Base-by-base conservation (phyloP, 2,113 vertebrate species). In the Tyto alba region DNA sequence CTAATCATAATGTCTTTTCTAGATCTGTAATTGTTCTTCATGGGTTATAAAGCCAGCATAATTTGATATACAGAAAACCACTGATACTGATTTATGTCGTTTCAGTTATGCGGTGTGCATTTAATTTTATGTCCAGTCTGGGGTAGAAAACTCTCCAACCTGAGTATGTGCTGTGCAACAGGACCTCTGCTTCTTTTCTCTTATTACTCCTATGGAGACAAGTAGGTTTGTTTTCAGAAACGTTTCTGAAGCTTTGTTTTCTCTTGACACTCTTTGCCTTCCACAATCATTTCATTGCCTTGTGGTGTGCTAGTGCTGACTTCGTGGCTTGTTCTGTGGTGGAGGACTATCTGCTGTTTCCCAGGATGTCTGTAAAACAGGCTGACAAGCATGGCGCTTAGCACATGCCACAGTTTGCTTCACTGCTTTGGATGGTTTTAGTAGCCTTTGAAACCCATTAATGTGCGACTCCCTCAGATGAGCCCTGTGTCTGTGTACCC, bases 11-110 rank as follows among this genome's bases (percentile, higher is more conserved):
- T 48, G 47, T 81, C 80, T 72, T 94, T 91, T 85, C 89, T 96
- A 76, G 72, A 85, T 88, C 64, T 41, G 43, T 95, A 96, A 96
- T 95, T 95, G 92, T 88, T 97, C 96, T 96, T 98, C 85, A 88
- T 30, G 85, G 89, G 66, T 83, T 92, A 94, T 96, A 95, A 97
- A 96, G n/a, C 53, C 15, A 15, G 40, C 75, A 88, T 93, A 88
- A 96, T 96, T 95, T 22, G 27, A 69, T 93, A 38, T 76, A 66
- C 79, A 71, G 34, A 85, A 91, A 95, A 97, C 80, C 53, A 87
- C 2, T 66, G 59, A 36, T 90, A 95, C 68, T 73, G 83, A 94
- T 85, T 90, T 97, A 89, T 67, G 60, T 73, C n/a, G 22, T 40
- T 81, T 91, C 56, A 56, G 5, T 82, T 92, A 96, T 38, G 68